Base-by-base conservation (phyloP, 2,888 invertebrate genomes). In the Drosophila vallismaia region DNA sequence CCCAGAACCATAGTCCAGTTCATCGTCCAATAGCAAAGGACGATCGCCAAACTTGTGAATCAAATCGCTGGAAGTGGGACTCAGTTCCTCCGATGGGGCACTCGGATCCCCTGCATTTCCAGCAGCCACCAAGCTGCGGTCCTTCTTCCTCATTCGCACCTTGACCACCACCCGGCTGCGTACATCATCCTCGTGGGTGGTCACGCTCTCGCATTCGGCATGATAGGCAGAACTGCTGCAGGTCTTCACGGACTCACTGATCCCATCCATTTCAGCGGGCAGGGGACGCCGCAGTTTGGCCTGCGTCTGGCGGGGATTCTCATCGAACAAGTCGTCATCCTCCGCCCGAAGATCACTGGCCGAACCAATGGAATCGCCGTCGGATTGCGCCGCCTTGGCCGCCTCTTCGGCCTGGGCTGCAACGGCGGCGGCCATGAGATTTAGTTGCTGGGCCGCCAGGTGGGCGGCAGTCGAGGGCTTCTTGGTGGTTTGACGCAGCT, bases 11-110 rank as follows among this genome's bases (percentile, higher is more conserved):
- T 94, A 93, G 78, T 95, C 95, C n/a, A 96, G 90, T 82, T 96
- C 96, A 89, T 96, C 96, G 85, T 96, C 96, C 58, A 96, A 93
- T 4, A 96, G 89, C 40, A 96, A 90, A 1, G 96, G 96, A 75
- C 94, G 94, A 71, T 95, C 95, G 0, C 96, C 96, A 79, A 95
- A 95, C 77, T 94, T 95, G 89, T 95, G 95, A 0, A 95, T 94
- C 5, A 95, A 94, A 70, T 95, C 94, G 66, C 87, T 90, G 31
- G 91, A 91, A 2, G 89, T 86, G 38, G 91, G 90, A 64, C 91
- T 92, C 29, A 94, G 91, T 49, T 94, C 92, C 28, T 89, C 77
- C 26, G 60, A 60, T 0, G 44, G 53, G 4, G 36, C 50, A 36
- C 38, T 68, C 12, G 76, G 48, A 12, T 76, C 74, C 4, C 49